Base-by-base conservation (phyloP, 2,888 invertebrate species). In the Aricia artaxerxes region DNA sequence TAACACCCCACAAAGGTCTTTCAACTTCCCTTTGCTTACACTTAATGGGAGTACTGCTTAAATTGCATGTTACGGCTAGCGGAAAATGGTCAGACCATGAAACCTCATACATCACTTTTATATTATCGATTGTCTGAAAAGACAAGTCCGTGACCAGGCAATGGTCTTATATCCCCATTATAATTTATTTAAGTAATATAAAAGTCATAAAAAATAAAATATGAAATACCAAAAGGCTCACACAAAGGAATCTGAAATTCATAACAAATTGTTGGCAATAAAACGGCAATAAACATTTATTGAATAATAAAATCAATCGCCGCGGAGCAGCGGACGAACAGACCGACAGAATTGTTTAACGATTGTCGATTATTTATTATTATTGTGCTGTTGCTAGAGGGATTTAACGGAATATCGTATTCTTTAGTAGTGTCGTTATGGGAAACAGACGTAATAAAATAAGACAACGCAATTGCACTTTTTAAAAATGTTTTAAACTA, bases 211-310 rank as follows among this genome's bases (percentile, higher is more conserved):
- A 64, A 69, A 35, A 38, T 69, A 38, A 69, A 69, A 69, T 69
- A 38, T 69, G 5, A 69, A 69, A 38, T 13, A 35, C 69, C 4
- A 2, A 4, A 38, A 35, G 24, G 13, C 4, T 35, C 69, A 35
- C 35, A 69, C 69, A 6, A 35, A 69, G 35, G 31, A 24, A 69
- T 69, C 13, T 69, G 13, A 38, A 69, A 69, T 69, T 69, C 35
- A 69, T 69, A 69, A 38, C 35, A 38, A 35, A 69, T 69, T 69
- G 69, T 35, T 69, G 35, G 69, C 69, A 69, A 38, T 69, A 69
- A 31, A 69, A 35, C 3, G 11, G 13, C 64, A 35, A 69, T 69
- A 69, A 69, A 38, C 13, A 13, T 64, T 69, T 35, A 69, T 69
- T 38, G 69, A 69, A 69, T 38, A 38, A 69, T 38, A 69, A 69